Conservation (phyloP, 2,888 invertebrate genomes). For the Mycogona germanica region DNA sequence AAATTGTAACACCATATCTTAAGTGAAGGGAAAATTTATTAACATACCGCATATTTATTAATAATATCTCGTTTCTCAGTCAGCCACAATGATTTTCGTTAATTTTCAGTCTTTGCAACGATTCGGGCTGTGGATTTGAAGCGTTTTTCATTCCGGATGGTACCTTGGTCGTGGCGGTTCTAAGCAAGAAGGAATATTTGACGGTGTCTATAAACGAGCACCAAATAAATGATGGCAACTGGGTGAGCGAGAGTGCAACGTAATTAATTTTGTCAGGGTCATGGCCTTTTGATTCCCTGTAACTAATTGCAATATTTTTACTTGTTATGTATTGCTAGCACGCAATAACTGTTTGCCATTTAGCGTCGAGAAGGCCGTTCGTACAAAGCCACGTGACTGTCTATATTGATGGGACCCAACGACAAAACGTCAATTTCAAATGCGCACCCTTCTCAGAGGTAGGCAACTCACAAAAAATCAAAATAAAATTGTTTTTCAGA, state of each 20-base stretch:
- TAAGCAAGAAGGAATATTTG: conserved; percentile 44
- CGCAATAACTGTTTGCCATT: conserved; percentile 41
- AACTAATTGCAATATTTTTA: too few relatives aligned
- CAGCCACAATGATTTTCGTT: background rate
- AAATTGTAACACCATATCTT: background rate
- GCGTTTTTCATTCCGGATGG: conserved; percentile 45
- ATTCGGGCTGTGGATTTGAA: conserved; percentile 44
- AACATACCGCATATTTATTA: too few relatives aligned
- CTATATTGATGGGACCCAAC: conserved; percentile 45
- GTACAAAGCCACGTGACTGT: conserved; percentile 46
- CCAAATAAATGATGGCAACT: conserved; percentile 37
- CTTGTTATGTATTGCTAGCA: conserved; percentile 39
- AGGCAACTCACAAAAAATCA: too few relatives aligned
- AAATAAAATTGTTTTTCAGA: too few relatives aligned
- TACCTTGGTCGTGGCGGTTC: conserved; percentile 43
- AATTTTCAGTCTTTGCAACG: conserved; percentile 38
- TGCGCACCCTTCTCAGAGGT: conserved; percentile 46
- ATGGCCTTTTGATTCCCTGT: too few relatives aligned
- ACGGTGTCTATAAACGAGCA: conserved; percentile 40
- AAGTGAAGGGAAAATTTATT: too few relatives aligned
- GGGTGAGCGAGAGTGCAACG: conserved; percentile 32
- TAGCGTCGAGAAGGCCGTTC: conserved; percentile 41
- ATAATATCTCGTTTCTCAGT: too few relatives aligned
- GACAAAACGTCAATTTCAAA: conserved; percentile 42
- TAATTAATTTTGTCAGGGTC: too few relatives aligned